phyloP scores from a whole-genome alignment of 2,113 vertebrate species.

The Rhea americana region DNA sequence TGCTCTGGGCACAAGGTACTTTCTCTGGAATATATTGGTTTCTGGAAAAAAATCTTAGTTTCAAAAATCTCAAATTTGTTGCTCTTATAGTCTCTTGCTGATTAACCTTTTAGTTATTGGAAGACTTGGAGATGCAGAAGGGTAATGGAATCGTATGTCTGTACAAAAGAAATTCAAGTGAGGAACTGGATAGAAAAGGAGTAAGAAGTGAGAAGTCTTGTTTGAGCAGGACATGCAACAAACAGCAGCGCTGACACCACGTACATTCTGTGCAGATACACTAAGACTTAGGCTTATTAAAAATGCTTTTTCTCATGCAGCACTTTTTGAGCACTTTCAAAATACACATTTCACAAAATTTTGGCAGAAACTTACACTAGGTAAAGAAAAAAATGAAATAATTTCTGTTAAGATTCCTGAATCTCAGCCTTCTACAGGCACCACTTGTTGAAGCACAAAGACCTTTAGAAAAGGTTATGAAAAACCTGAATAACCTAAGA shows the following conservation, averaged over 20 bases:
- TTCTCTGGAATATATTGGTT: not conserved
- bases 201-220: not conserved
- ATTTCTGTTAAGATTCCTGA: not conserved
- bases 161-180: not conserved
- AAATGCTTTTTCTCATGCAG: not conserved
- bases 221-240: fast-evolving
- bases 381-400: not conserved
- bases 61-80: not conserved
- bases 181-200: not conserved
- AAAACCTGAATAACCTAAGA: not conserved
- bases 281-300: not conserved
- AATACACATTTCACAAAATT: not conserved
- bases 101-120: conserved; percentile 7
- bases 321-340: not conserved
- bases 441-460: not conserved
- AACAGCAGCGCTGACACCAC: not conserved
- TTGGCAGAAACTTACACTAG: not conserved
- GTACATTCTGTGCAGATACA: not conserved
- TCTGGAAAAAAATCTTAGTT: not conserved
- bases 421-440: not conserved
- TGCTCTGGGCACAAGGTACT: conserved; percentile 25
- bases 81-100: not conserved
- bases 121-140: not conserved
- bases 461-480: not conserved
- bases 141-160: not conserved